Percentiles rank a stretch among this genome's conserved stretches.
Conservation (phyloP, 2,113 vertebrate genomes). For the Chamaea fasciata region DNA sequence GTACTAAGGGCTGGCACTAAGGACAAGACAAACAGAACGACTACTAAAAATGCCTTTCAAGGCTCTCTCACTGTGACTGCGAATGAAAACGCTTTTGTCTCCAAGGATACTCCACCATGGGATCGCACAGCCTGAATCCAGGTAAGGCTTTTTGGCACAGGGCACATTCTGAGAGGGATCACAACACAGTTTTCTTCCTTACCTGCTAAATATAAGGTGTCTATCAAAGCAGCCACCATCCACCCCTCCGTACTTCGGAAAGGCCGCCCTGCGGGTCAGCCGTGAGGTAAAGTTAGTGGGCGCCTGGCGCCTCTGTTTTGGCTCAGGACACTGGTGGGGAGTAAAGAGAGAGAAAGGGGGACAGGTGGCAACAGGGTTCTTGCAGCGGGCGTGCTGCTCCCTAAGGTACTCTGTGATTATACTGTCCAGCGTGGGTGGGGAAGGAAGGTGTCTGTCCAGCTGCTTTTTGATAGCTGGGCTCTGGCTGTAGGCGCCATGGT, state of each 20-base stretch:
- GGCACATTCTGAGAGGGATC: background rate
- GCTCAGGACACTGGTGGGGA: conserved; percentile 97
- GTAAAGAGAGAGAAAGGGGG: conserved; percentile 99
- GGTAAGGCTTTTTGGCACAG: background rate
- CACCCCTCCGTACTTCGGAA: conserved; percentile 96
- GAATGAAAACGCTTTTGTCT: background rate
- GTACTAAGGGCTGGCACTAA: background rate
- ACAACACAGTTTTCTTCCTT: conserved; percentile 27
- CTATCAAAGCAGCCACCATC: conserved; percentile 98
- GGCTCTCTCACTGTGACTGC: background rate
- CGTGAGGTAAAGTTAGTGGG: conserved; percentile 96
- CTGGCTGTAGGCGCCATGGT: conserved; percentile 97
- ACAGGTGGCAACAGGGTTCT: conserved; percentile 97
- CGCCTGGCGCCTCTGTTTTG: conserved; percentile 97
- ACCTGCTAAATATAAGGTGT: conserved; percentile 99
- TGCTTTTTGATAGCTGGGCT: conserved; percentile 98
- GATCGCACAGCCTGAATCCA: background rate
- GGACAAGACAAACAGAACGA: background rate
- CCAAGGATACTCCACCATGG: background rate
- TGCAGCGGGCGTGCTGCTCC: conserved; percentile 98
- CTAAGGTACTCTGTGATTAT: conserved; percentile 99
- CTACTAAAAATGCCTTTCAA: background rate
- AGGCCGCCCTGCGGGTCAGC: conserved; percentile 88
- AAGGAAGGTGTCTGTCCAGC: conserved; percentile 94
- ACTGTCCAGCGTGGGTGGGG: conserved; percentile 93